These are phyloP conservation scores for Paramormyrops kingsleyae DNA, from an alignment of 2,113 vertebrate species.

Conservation along the genomic window DNA sequence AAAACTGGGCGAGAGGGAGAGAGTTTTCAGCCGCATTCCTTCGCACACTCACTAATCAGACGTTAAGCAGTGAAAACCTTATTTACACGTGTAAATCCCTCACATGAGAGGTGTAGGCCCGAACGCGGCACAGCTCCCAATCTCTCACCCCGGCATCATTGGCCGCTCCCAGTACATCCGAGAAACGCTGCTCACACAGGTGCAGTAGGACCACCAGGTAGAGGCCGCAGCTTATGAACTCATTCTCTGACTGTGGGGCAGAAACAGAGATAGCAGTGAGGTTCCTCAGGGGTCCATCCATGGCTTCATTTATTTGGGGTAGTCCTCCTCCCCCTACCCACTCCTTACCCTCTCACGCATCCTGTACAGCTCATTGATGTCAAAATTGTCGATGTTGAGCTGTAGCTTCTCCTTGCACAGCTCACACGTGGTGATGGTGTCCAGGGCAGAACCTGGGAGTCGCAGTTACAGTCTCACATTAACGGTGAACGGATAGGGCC, in stretches of 20 bases:
- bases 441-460: conserved; percentile 76
- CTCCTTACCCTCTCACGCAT: conserved; percentile 62
- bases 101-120: background rate
- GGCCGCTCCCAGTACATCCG: conserved; percentile 85
- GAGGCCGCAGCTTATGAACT: conserved; percentile 96
- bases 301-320: background rate
- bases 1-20: conserved; percentile 77
- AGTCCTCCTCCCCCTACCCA: no score
- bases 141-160: conserved; percentile 83
- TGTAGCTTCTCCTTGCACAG: conserved; percentile 92
- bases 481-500: background rate
- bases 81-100: background rate
- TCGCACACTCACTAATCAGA: background rate
- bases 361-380: conserved; percentile 91
- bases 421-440: conserved; percentile 90
- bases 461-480: background rate
- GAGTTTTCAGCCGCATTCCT: conserved; percentile 17
- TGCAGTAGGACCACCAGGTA: conserved; percentile 94
- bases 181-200: conserved; percentile 94
- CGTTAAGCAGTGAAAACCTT: background rate
- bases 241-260: conserved; percentile 78
- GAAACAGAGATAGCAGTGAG: background rate
- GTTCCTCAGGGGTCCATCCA: background rate
- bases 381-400: conserved; percentile 92
- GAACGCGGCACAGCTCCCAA: no score